These are phyloP conservation scores for Listronotus oregonensis DNA, from an alignment of 1,140 invertebrate genomes.

Conservation along the genomic window DNA sequence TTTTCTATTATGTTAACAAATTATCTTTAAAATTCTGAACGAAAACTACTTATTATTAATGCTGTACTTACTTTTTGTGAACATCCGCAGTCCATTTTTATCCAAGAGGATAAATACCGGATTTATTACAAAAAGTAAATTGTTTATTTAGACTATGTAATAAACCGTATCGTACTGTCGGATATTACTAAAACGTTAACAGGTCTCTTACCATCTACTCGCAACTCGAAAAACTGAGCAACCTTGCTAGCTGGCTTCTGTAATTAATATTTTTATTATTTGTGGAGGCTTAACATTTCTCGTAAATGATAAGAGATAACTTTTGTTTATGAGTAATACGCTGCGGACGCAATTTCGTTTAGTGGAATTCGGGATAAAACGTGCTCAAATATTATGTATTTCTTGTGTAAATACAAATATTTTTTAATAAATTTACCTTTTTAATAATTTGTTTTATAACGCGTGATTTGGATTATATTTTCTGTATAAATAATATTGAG, in stretches of 20 bases:
- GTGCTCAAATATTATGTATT: slow-evolving; percentile 12
- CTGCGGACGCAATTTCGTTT: no score
- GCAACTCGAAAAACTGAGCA: no score
- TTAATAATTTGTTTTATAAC: background rate
- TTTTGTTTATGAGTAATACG: slow-evolving; percentile 25
- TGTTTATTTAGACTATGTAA: slow-evolving; percentile 17
- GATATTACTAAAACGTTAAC: no score
- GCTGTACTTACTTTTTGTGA: background rate
- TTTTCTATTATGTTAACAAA: no score
- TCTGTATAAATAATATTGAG: no score
- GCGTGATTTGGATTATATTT: no score
- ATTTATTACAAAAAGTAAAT: slow-evolving; percentile 18
- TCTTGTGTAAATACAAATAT: slow-evolving; percentile 20
- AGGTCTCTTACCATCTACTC: no score
- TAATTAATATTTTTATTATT: slow-evolving; percentile 17
- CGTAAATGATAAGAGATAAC: slow-evolving; percentile 25
- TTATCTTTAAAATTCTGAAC: no score
- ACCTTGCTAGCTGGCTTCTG: background rate
- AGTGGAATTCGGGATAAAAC: background rate
- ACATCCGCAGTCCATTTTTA: background rate
- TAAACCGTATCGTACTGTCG: background rate
- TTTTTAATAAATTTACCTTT: slow-evolving; percentile 9
- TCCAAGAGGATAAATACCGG: background rate
- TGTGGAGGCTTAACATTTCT: slow-evolving; percentile 26
- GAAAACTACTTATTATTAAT: no score